These are phyloP conservation scores for Ophion ellenae DNA, from an alignment of 2,888 invertebrate genomes.

Conservation along the genomic window DNA sequence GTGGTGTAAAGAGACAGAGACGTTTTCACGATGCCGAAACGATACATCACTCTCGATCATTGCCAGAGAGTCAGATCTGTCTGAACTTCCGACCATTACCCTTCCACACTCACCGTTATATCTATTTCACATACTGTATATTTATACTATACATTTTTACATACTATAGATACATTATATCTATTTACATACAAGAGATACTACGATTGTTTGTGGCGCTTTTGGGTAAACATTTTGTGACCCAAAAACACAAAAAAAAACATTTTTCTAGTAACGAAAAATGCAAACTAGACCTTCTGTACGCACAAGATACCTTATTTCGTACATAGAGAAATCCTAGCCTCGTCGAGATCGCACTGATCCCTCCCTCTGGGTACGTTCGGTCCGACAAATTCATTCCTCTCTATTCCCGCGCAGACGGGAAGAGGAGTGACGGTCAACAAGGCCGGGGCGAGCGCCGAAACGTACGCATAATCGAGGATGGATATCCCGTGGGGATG, in stretches of 20 bases:
- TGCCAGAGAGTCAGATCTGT: slow-evolving; percentile 44
- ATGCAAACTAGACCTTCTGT: slow-evolving; percentile 1
- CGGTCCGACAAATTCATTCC: background rate
- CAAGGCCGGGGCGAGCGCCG: background rate
- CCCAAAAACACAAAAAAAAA: slow-evolving; percentile 50
- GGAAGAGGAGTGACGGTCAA: slow-evolving; percentile 1
- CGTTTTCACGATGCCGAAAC: slow-evolving; percentile 51
- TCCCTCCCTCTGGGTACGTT: slow-evolving; percentile 16
- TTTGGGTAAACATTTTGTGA: slow-evolving; percentile 66
- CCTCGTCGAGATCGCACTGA: slow-evolving; percentile 24
- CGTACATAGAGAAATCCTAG: slow-evolving; percentile 22
- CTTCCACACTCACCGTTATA: too few species aligned
- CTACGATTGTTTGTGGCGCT: slow-evolving; percentile 64
- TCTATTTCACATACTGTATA: too few species aligned
- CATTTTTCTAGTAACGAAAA: background rate
- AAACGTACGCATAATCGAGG: slow-evolving; percentile 7
- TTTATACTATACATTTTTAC: too few species aligned
- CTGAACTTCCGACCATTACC: background rate
- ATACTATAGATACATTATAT: too few species aligned
- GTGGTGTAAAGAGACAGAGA: slow-evolving; percentile 12
- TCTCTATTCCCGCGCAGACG: background rate
- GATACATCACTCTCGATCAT: slow-evolving; percentile 78
- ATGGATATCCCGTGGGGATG: slow-evolving; percentile 54
- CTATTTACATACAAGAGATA: slow-evolving; percentile 14
- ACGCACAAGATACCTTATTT: background rate